Evolutionary conservation across 1,140 invertebrate species (phyloP), one percentile per base, ranked within the genome.

Genomic region (Micrasema longulum): DNA sequence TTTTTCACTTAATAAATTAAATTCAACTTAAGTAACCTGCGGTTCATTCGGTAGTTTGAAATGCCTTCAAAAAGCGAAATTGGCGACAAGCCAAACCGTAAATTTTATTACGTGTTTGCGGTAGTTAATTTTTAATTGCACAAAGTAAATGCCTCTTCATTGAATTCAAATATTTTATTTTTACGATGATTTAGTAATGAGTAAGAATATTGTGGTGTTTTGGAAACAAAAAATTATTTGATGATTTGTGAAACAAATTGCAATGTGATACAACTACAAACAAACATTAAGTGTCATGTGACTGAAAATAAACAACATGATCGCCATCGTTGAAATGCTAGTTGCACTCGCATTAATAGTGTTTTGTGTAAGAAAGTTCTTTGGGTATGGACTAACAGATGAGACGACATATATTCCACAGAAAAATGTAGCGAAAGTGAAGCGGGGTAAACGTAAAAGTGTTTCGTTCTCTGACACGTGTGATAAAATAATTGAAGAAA

Each of bases 401-500:
- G 55, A 41, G 55, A 16, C 14, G 18, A 14, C 10, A 1, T 7
- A 38, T 22, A 41, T 38, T 20, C 55, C 35, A 2, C 35, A 16
- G 22, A 12, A 16, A 9, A 41, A 5, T 9, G 14, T 41, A 5
- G 10, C 36, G 14, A 45, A 45, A 14, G 10, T 7, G 10, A 47
- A 47, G 55, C 66, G 41, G 14, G 70, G 68, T 31, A 66, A 62
- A 35, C 23, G 35, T 4, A 74, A 74, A 41, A 74, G 69, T 43
- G 72, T 74, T 0, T 74, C 72, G 11, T 74, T 74, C 18, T 74
- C 65, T 22, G 72, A 74, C 31, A 31, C 18, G 12, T 47, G 43
- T 31, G 41, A 48, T 38, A 45, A 47, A 45, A 26, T 53, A 9
- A 16, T 53, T n/a, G 47, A 53, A 41, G 35, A 41, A 18, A 63